Base-by-base conservation (phyloP, 2,888 invertebrate genomes). In the Athalia cordata region DNA sequence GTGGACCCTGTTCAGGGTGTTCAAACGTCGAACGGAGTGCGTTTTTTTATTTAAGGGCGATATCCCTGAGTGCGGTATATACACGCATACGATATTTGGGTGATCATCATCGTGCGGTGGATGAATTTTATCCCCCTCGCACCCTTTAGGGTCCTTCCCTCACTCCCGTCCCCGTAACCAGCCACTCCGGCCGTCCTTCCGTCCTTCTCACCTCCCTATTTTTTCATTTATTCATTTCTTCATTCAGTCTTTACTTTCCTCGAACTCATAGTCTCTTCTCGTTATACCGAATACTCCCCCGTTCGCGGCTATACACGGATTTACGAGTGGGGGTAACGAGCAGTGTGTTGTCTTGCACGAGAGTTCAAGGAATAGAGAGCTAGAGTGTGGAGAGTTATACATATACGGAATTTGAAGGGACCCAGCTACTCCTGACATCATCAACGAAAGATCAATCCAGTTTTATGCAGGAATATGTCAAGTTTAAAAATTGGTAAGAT, bases 401-500 rank as follows among this genome's bases (percentile, higher is more conserved):
- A 50, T 13, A n/a, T 43, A 8, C 11, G 45, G 50, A 52, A 72
- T 72, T 62, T 9, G 55, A 55, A 9, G n/a, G 55, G 15, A 62
- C 59, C 13, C 57, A 72, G 52, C 59, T 15, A 13, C 47, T 59
- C 45, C 15, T 13, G 13, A n/a, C 47, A 43, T 65, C 50, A 67
- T 1, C 83, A 81, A 84, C 84, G 82, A 83, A 82, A 85, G 82
- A 80, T 84, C 78, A 82, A n/a, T 59, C 82, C 84, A 82, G 83
- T 84, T 89, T 89, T 89, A 90, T 90, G 89, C 88, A 88, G 90
- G 91, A 92, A 91, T 92, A 93, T 93, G 93, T 92, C 92, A 90
- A 93, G 92, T 91, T 90, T 93, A 91, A 93, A 92, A 92, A 92
- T 92, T 88, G 92, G 93, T 93, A 91, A 92, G 92, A 88, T 59